Percentiles rank a stretch among this genome's conserved stretches.
These are phyloP conservation scores for Chaetodon auriga DNA, from an alignment of 2,113 vertebrate genomes.

Conservation along the genomic window DNA sequence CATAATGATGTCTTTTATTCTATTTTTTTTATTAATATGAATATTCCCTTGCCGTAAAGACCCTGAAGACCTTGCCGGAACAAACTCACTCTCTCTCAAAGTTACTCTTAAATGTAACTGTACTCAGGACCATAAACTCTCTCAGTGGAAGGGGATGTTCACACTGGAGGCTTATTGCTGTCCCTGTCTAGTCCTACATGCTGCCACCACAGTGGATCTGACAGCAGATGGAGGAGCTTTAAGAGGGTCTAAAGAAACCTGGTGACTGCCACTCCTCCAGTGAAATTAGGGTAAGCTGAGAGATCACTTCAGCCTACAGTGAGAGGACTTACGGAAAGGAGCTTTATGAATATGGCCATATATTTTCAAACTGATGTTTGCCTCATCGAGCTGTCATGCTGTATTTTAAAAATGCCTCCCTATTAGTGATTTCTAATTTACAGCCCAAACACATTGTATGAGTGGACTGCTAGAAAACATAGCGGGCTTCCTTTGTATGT, in stretches of 20 bases:
- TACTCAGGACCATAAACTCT: background rate
- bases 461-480: background rate
- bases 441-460: background rate
- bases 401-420: background rate
- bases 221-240: slow-evolving; percentile 48
- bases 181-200: background rate
- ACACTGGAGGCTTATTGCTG: background rate
- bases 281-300: slow-evolving; percentile 41
- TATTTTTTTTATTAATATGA: background rate
- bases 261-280: background rate
- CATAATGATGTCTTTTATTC: background rate
- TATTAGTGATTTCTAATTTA: background rate
- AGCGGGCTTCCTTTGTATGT: background rate
- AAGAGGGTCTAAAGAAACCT: slow-evolving; percentile 42
- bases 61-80: background rate
- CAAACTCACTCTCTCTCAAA: too few species aligned
- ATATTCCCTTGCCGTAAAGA: background rate
- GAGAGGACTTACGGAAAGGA: slow-evolving; percentile 32
- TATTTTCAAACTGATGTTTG: background rate
- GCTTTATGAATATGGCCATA: slow-evolving; percentile 43
- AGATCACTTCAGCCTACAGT: background rate
- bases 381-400: background rate
- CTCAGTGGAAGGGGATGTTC: background rate
- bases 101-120: too few species aligned
- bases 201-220: background rate